A percentile compares a stretch with the other conserved stretches of the same genome.
These are phyloP conservation scores for Tokudaia muenninki DNA, from an alignment of 2,797 vertebrate genomes.

Conservation along the genomic window DNA sequence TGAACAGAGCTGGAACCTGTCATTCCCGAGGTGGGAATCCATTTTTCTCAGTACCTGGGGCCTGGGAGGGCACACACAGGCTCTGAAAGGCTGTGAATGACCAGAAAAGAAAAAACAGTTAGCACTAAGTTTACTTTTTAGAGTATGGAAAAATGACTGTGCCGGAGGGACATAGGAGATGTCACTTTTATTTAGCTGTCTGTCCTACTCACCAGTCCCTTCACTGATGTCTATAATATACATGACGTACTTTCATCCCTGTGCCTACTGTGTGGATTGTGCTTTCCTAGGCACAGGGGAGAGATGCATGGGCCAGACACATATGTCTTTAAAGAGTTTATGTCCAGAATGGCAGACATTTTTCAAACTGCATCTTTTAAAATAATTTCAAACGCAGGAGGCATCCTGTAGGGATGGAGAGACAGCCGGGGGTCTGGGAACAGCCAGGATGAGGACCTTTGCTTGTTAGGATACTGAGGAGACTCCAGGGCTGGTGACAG, in stretches of 20 bases:
- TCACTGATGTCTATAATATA: not conserved
- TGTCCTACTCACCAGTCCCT: not conserved
- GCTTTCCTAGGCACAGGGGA: not conserved
- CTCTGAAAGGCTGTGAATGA: not conserved
- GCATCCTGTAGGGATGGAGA: not conserved
- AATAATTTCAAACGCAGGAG: not conserved
- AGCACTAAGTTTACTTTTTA: not conserved
- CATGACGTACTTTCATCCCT: not conserved
- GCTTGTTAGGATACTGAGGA: not conserved
- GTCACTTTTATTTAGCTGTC: not conserved
- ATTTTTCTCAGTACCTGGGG: constrained; percentile 58
- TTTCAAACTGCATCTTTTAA: not conserved
- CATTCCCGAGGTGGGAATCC: not conserved
- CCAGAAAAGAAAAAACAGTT: constrained; percentile 28
- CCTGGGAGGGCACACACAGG: not conserved
- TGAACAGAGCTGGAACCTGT: not conserved
- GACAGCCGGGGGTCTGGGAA: not conserved
- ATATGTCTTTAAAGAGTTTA: not conserved
- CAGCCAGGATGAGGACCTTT: fast-evolving
- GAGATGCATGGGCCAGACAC: not conserved
- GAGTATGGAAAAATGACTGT: not conserved
- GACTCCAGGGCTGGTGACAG: not conserved
- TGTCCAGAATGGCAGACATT: not conserved
- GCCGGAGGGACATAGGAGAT: not conserved
- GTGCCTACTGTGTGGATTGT: no score